phyloP scores from a whole-genome alignment of 2,113 vertebrate genomes.

The Melanotaenia duboulayi region DNA sequence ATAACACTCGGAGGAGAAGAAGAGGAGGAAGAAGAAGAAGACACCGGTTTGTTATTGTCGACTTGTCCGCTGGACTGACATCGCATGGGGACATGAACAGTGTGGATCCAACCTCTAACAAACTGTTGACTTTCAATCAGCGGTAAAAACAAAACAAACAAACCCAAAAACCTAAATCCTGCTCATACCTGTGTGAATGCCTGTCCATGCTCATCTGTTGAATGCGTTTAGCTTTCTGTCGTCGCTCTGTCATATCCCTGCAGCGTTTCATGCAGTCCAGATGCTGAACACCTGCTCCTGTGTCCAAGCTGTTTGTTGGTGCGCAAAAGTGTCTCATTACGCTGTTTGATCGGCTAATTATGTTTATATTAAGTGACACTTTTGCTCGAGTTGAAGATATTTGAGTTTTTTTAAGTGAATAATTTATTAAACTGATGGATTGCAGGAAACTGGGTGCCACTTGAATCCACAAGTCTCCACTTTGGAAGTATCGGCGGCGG shows the following conservation, averaged over 20 bases:
- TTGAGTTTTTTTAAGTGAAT: constrained; percentile 16
- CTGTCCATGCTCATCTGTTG: constrained; percentile 67
- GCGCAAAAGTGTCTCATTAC: constrained; percentile 28
- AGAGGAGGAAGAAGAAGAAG: neutral
- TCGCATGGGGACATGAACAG: constrained; percentile 81
- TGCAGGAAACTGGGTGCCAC: constrained; percentile 28
- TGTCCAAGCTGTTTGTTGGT: neutral
- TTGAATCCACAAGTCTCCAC: constrained; percentile 67
- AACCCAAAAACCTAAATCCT: neutral
- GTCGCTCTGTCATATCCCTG: constrained; percentile 34
- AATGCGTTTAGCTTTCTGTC: constrained; percentile 41
- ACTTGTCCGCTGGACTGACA: constrained; percentile 67
- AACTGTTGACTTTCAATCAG: constrained; percentile 86
- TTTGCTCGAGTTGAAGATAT: constrained; percentile 16
- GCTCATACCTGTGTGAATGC: constrained; percentile 34
- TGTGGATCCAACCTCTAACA: constrained; percentile 79
- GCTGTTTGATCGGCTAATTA: neutral
- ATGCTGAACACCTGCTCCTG: constrained; percentile 43
- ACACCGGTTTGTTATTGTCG: constrained; percentile 43
- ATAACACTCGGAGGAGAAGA: neutral
- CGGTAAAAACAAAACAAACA: constrained; percentile 70
- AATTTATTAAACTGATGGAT: constrained; percentile 35
- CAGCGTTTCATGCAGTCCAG: constrained; percentile 45
- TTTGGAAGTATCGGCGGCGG: constrained; percentile 36
- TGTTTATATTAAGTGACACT: neutral